phyloP scores from a whole-genome alignment of 2,113 vertebrate genomes.

The Ictalurus punctatus region DNA sequence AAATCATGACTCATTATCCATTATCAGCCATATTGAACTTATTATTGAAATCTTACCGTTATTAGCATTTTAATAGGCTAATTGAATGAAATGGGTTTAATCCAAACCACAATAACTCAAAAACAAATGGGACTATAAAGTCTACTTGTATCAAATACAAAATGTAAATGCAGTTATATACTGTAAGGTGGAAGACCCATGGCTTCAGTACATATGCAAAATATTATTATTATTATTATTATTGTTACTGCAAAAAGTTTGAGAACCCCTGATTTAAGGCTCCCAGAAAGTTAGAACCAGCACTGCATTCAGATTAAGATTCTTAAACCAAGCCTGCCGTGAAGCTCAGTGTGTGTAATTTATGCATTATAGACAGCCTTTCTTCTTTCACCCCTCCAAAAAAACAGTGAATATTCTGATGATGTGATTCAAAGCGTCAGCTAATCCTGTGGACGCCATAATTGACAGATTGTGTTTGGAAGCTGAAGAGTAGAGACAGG shows the following conservation, averaged over 20 bases:
- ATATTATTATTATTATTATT: not conserved
- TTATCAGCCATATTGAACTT: not conserved
- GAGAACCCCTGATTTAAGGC: not conserved
- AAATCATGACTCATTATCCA: too few relatives aligned
- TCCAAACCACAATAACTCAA: not conserved
- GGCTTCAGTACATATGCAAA: not conserved
- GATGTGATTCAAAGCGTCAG: conserved; percentile 25
- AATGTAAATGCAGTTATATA: not conserved
- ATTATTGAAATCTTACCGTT: not conserved
- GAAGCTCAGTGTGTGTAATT: conserved; percentile 13
- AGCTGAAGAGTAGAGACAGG: conserved; percentile 39
- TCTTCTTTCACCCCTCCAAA: conserved; percentile 11
- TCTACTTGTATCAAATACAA: not conserved
- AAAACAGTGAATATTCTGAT: conserved; percentile 27
- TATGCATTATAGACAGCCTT: not conserved
- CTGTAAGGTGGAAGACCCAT: not conserved
- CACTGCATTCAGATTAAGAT: conserved; percentile 17
- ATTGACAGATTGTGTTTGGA: conserved; percentile 42
- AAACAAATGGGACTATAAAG: not conserved
- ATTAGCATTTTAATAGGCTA: not conserved
- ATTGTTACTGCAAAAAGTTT: not conserved
- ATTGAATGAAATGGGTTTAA: not conserved
- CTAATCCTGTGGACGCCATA: conserved; percentile 35
- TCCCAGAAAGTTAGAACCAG: not conserved
- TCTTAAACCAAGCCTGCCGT: not conserved